Evolutionary conservation across 2,797 vertebrate species (phyloP).

Genomic region (Crax fasciolata): DNA sequence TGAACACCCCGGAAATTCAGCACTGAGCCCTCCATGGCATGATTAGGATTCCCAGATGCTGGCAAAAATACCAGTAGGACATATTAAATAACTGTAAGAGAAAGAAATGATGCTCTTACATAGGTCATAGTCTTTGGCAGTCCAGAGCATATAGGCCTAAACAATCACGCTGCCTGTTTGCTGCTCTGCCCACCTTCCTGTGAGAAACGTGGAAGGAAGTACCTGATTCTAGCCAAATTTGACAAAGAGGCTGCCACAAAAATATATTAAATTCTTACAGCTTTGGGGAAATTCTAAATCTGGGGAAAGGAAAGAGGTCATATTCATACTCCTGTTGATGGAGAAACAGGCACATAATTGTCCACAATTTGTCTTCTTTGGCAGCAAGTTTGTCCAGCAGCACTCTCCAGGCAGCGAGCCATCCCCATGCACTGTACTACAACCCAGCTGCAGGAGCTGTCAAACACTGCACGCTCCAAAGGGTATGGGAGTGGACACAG

Average conservation of each 20-base stretch:
- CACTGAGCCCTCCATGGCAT: background rate
- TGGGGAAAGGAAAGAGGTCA: background rate
- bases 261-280: background rate
- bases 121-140: background rate
- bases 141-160: background rate
- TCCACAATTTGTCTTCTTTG: background rate
- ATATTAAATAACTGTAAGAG: background rate
- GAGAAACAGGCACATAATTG: background rate
- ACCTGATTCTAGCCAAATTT: background rate
- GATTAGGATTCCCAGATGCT: background rate
- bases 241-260: background rate
- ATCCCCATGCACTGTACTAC: accelerated
- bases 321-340: background rate
- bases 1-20: background rate
- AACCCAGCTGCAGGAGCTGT: background rate
- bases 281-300: background rate
- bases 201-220: background rate
- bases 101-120: background rate
- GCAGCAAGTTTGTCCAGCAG: background rate
- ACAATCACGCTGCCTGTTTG: background rate
- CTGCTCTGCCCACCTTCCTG: background rate
- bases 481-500: background rate
- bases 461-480: background rate
- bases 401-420: background rate
- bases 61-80: background rate